Evolutionary conservation across 2,888 invertebrate species (phyloP).

Genomic region (Uloborus plumipes): DNA sequence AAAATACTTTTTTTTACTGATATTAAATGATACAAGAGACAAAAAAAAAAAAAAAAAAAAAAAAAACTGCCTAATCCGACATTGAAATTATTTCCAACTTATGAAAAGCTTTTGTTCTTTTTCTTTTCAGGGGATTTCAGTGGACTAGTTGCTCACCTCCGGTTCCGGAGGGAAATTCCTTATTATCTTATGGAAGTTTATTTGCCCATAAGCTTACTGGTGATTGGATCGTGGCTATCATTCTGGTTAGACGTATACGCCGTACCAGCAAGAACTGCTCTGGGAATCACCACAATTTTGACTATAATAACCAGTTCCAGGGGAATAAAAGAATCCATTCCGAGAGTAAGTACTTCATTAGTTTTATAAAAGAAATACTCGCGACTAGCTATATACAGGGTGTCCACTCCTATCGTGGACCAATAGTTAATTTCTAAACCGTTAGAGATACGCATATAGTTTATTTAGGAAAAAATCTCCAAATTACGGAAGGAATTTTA

Average conservation of each 20-base stretch:
- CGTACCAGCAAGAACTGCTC: conserved; percentile 55
- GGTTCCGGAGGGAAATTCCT: conserved; percentile 55
- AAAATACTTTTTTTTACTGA: no score
- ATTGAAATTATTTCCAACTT: no score
- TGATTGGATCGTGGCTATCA: conserved; percentile 62
- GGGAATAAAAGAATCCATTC: conserved; percentile 62
- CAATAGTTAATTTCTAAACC: no score
- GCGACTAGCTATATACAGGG: no score
- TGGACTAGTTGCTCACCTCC: conserved; percentile 56
- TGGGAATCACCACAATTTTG: conserved; percentile 64
- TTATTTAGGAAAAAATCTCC: no score
- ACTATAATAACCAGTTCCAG: conserved; percentile 63
- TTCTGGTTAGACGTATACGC: conserved; percentile 64
- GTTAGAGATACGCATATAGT: no score
- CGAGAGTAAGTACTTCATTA: conserved; percentile 34
- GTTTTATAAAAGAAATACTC: background rate
- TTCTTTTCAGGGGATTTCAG: conserved; percentile 48
- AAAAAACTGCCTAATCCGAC: no score
- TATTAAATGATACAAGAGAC: no score
- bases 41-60: no score
- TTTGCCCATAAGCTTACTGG: conserved; percentile 52
- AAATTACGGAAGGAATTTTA: no score
- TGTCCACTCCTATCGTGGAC: no score
- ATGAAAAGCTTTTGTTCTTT: no score
- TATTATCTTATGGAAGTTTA: conserved; percentile 64